Evolutionary conservation across 2,888 invertebrate species (phyloP).

Genomic region (Anarsia innoxiella): DNA sequence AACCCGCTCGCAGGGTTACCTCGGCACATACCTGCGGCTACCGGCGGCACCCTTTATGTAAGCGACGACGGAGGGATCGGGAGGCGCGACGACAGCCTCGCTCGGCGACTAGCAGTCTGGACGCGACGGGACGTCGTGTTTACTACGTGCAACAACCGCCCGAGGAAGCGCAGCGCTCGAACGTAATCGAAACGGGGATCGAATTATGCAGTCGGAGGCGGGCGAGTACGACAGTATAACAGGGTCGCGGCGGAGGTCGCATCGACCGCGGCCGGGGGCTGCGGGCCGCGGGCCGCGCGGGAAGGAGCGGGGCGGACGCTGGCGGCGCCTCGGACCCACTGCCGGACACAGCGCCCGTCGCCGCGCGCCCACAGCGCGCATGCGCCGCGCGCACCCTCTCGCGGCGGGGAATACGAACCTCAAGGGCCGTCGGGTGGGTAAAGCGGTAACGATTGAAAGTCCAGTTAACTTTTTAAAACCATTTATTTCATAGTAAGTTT

Average conservation of each 20-base stretch:
- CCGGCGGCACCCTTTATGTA: neutral
- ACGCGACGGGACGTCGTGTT: neutral
- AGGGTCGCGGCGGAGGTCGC: constrained; percentile 16
- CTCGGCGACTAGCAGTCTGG: neutral
- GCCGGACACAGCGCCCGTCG: constrained; percentile 1
- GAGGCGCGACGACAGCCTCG: too few species aligned
- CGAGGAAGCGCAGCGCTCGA: too few species aligned
- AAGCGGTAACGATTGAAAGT: too few species aligned
- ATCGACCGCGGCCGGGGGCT: constrained; percentile 12
- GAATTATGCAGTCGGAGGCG: neutral
- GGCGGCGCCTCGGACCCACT: constrained; percentile 17
- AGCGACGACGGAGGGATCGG: neutral
- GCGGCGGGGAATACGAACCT: constrained; percentile 19
- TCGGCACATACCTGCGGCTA: neutral
- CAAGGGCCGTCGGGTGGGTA: too few species aligned
- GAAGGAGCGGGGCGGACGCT: constrained; percentile 16
- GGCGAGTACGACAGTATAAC: constrained; percentile 2
- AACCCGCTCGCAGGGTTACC: neutral
- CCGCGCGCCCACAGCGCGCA: constrained; percentile 17
- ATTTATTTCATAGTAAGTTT: too few species aligned
- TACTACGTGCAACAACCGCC: too few species aligned
- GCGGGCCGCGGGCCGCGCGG: constrained; percentile 5
- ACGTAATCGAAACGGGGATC: too few species aligned
- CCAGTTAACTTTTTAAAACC: too few species aligned
- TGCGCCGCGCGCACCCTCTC: constrained; percentile 19